Conservation (phyloP, 1,140 invertebrate genomes). For the Andricus grossulariae region DNA sequence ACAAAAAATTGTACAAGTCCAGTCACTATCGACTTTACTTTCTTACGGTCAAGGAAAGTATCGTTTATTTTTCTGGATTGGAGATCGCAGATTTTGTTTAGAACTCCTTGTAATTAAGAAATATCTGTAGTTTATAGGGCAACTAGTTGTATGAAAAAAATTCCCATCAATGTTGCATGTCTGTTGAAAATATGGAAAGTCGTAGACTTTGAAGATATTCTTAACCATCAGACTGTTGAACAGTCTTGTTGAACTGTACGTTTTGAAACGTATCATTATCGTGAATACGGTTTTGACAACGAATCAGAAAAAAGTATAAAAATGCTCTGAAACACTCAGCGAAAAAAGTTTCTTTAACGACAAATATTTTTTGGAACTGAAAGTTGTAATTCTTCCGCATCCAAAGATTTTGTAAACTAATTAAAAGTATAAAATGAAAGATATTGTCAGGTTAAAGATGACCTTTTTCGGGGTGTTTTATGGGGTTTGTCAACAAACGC, state of each 20-base stretch:
- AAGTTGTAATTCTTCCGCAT: not conserved
- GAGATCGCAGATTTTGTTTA: not conserved
- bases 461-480: constrained; percentile 5
- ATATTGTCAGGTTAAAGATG: not conserved
- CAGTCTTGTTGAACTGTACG: too few relatives aligned
- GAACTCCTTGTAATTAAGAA: not conserved
- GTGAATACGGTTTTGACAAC: not conserved
- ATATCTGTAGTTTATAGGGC: constrained; percentile 9
- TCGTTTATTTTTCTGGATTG: constrained; percentile 37
- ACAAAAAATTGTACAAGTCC: not conserved
- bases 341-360: not conserved
- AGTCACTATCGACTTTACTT: constrained; percentile 27
- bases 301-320: not conserved
- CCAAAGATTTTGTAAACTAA: not conserved
- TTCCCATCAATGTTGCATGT: constrained; percentile 28
- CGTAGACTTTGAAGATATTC: not conserved
- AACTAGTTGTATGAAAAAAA: not conserved
- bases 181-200: constrained; percentile 3
- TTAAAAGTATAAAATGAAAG: not conserved
- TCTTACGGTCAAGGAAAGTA: constrained; percentile 54
- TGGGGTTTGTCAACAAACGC: not conserved
- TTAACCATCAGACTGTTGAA: too few relatives aligned
- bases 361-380: not conserved
- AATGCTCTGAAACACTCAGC: constrained; percentile 3
- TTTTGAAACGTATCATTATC: not conserved